phyloP scores from a whole-genome alignment of 2,113 vertebrate species.

The Microtus montanus region DNA sequence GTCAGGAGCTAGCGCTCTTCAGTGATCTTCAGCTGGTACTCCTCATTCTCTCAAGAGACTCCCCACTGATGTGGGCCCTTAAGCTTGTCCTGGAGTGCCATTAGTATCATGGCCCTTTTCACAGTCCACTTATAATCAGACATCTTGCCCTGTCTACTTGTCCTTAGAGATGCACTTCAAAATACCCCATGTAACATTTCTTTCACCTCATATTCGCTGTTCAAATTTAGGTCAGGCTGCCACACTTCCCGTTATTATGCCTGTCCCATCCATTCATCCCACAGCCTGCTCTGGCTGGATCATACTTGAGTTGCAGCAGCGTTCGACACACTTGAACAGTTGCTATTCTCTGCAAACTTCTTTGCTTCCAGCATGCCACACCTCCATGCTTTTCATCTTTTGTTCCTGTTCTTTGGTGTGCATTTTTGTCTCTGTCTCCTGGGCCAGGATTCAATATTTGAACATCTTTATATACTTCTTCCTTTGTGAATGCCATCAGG shows the following conservation, averaged over 20 bases:
- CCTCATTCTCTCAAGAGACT: not conserved
- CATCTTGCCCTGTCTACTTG: not conserved
- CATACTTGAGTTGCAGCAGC: not conserved
- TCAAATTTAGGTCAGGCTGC: not conserved
- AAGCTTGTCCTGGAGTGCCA: not conserved
- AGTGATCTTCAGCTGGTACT: not conserved
- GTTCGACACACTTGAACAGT: not conserved
- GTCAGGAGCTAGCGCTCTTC: constrained; percentile 11
- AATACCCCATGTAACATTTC: not conserved
- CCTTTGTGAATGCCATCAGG: not conserved
- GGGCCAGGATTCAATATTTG: not conserved
- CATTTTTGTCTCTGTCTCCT: not conserved
- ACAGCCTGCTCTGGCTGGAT: not conserved
- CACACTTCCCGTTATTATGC: not conserved
- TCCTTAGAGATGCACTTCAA: constrained; percentile 7
- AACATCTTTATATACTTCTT: not conserved
- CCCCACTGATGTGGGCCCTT: not conserved
- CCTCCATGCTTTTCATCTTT: not conserved
- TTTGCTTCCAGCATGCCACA: not conserved
- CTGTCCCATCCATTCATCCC: not conserved
- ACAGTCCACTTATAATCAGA: not conserved
- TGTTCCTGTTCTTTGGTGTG: not conserved
- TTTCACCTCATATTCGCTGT: not conserved
- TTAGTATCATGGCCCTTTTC: not conserved
- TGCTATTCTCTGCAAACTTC: constrained; percentile 23